Base-by-base conservation (phyloP, 1,140 invertebrate genomes). In the Meloidogyne floridensis region DNA sequence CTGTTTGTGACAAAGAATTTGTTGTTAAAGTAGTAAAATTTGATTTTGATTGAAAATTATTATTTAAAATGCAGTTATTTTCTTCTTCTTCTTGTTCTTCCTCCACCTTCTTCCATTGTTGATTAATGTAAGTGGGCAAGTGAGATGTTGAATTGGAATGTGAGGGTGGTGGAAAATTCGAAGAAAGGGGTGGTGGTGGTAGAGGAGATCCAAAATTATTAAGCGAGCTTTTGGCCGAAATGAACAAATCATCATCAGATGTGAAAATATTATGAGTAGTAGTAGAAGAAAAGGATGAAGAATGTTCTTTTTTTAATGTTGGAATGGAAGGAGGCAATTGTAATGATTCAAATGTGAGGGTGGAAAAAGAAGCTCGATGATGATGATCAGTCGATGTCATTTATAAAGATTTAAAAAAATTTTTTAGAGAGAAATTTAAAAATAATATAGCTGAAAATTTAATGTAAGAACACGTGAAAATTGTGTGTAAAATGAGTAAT, bases 181-280 rank as follows among this genome's bases (percentile, higher is more conserved):
- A 32, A 1, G 32, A 32, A 2, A 2, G 32, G 1, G 32, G 32
- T 32, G 2, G 32, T 32, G 32, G 59, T n/a, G 59, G 59, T 3
- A 15, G 59, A n/a, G 15, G 59, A 65, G 59, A 65, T 65, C 59
- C 59, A 65, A 65, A n/a, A 65, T 65, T 65, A 65, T 65, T 65
- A 65, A 65, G 59, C 2, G 59, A 65, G n/a, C 59, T 65, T 65
- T 65, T 65, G 59, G 59, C 59, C 59, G 59, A 65, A 65, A 65
- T 65, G 59, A 65, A 65, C 59, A 65, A 65, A 65, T 65, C 59
- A 65, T 65, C 59, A 11, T 65, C 59, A 65, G 59, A 65, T 65
- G 59, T 65, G 15, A 65, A 65, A 65, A 65, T 65, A 32, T 32
- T 32, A n/a, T 65, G 15, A 65, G 59, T 65, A 5, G n/a, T 65